Evolutionary conservation across 2,888 invertebrate genomes (phyloP), one percentile per base, ranked within the genome.

Genomic region (Belgica antarctica): DNA sequence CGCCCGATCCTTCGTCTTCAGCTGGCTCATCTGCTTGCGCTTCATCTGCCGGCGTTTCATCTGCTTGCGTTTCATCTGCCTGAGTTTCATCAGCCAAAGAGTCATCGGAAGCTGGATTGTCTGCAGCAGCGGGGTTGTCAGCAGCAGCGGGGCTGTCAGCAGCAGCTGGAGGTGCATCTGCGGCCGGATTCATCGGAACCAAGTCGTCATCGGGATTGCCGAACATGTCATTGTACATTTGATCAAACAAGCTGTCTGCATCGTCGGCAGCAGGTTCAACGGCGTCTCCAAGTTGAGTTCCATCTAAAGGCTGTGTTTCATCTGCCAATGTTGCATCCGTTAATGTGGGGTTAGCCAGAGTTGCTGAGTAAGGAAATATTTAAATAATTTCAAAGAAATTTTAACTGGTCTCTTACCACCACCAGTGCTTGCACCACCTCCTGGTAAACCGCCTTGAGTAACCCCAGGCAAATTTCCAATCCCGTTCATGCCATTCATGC

Each of bases 1-100:
- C 81, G 0, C 86, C 86, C 0, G 86, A 86, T 0, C 86, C 86
- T 74, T 85, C 85, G 24, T 80, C 77, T 24, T 77, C 77, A 36
- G 34, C 36, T 8, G 25, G 25, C 10, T 59, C 59, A 59, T 59
- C 52, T 22, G 17, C 27, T 28, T 47, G 66, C 47, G 36, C 65
- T 2, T 25, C 52, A 46, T 65, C 65, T 46, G 27, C 27, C 12
- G 3, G 1, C 1, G 62, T 8, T 52, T 82, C 82, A 22, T 82
- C 80, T 2, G 78, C 65, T 27, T n/a, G 65, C 27, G 36, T 62
- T 19, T 41, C 68, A 46, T 70, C 70, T n/a, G n/a, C n/a, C n/a
- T n/a, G n/a, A n/a, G n/a, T n/a, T n/a, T n/a, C n/a, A n/a, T n/a
- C n/a, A n/a, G n/a, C n/a, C n/a, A n/a, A n/a, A n/a, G n/a, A n/a